A percentile compares a stretch with the other conserved stretches of the same genome.
Conservation (phyloP, 2,113 vertebrate genomes). For the Upupa epops region DNA sequence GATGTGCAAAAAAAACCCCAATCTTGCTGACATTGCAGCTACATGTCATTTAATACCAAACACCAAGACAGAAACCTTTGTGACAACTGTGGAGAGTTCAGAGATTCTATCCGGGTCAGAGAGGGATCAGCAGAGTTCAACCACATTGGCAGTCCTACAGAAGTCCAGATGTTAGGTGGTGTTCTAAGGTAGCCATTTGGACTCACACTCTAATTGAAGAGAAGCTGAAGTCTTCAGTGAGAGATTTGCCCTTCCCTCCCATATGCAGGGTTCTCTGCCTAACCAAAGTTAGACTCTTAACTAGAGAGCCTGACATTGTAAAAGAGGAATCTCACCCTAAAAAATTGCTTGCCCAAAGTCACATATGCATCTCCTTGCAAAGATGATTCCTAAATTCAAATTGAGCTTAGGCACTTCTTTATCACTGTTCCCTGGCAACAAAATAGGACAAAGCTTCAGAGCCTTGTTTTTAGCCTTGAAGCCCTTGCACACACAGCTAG, state of each 20-base stretch:
- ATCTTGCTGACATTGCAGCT: neutral
- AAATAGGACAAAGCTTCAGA: neutral
- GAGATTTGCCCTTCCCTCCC: neutral
- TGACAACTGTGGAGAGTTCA: neutral
- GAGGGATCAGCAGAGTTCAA: neutral
- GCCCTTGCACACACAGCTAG: neutral
- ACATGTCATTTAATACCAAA: neutral
- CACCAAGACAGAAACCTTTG: neutral
- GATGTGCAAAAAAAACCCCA: neutral
- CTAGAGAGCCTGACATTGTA: neutral
- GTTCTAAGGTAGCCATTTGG: neutral
- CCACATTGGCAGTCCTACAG: neutral
- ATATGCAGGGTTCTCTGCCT: neutral
- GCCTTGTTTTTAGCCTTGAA: conserved; percentile 4
- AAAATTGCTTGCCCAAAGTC: neutral
- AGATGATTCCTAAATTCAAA: neutral
- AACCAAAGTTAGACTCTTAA: neutral
- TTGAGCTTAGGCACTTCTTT: neutral
- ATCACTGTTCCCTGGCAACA: conserved; percentile 18
- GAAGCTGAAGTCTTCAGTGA: neutral
- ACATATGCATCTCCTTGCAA: neutral
- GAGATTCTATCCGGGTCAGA: neutral
- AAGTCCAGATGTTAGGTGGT: neutral
- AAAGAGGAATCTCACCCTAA: neutral
- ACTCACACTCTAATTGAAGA: neutral